Percentiles rank a stretch among this genome's conserved stretches.
phyloP scores from a whole-genome alignment of 2,888 invertebrate species.

The Calliscelio sp. region DNA sequence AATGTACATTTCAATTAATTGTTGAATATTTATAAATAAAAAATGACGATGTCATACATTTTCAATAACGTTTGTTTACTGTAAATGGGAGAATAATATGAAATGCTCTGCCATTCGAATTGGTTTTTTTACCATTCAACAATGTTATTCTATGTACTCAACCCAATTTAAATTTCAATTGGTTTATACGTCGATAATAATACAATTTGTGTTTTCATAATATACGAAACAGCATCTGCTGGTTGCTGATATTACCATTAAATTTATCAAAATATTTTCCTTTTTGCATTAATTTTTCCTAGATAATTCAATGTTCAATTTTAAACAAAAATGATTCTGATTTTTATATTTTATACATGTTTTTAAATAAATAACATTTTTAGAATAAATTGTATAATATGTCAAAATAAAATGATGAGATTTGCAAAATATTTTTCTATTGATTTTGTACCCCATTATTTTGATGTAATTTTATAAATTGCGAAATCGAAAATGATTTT shows the following conservation, averaged over 20 bases:
- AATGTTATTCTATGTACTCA: conserved; percentile 7
- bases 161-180: conserved; percentile 23
- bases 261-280: conserved; percentile 34
- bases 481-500: neutral
- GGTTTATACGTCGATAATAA: conserved; percentile 26
- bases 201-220: conserved; percentile 36
- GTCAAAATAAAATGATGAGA: too few relatives aligned
- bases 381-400: too few relatives aligned
- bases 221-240: conserved; percentile 22
- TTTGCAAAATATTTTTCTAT: too few relatives aligned
- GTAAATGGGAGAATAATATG: too few relatives aligned
- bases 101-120: neutral
- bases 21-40: too few relatives aligned
- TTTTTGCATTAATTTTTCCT: neutral
- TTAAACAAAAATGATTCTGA: neutral
- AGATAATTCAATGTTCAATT: too few relatives aligned
- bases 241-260: neutral
- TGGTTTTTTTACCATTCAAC: neutral
- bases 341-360: neutral
- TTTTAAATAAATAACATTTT: too few relatives aligned
- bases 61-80: too few relatives aligned
- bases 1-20: too few relatives aligned
- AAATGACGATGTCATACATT: too few relatives aligned
- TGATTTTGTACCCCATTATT: too few relatives aligned
- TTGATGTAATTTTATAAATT: neutral